Base-by-base conservation (phyloP, 2,888 invertebrate species). In the Idaea aversata region DNA sequence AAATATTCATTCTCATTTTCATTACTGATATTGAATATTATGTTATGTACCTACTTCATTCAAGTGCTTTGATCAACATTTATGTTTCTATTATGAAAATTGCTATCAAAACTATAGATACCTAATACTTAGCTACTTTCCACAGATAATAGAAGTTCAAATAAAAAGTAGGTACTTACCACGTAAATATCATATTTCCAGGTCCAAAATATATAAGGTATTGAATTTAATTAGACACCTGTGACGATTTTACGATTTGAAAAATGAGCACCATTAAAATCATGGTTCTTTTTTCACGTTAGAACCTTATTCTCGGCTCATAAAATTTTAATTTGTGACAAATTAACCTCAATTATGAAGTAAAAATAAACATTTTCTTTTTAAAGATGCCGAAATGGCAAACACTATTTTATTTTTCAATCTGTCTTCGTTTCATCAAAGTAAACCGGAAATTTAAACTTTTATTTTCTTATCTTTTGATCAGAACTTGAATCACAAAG, bases 171-270 rank as follows among this genome's bases (percentile, higher is more conserved):
- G n/a, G n/a, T 25, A 25, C 25, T 3, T 36, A 36, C 36, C 36
- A 36, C 36, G 36, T 36, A 36, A 25, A 36, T 36, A 36, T 36
- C 36, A 36, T 36, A 36, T 36, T 7, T 36, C 36, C 36, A 36
- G 36, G 36, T 36, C 4, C 36, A 36, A 36, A 36, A 25, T 25
- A 57, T 65, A 69, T 65, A 63, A 63, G 58, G 66, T 67, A 73
- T 72, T 70, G 67, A 62, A 72, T 73, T 73, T 70, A 72, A 73
- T 73, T 66, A 70, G 68, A 70, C 72, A 70, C 73, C 71, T 72
- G 72, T 69, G 71, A 72, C 64, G 69, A 72, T 72, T 73, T 73
- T 71, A 73, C 71, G 73, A 72, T 61, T 68, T 59, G 57, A 62
- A 69, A 62, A 67, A 57, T 61, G 62, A 57, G 63, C 63, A 66